Base-by-base conservation (phyloP, 2,888 invertebrate genomes). In the Rhaphigaster nebulosa region DNA sequence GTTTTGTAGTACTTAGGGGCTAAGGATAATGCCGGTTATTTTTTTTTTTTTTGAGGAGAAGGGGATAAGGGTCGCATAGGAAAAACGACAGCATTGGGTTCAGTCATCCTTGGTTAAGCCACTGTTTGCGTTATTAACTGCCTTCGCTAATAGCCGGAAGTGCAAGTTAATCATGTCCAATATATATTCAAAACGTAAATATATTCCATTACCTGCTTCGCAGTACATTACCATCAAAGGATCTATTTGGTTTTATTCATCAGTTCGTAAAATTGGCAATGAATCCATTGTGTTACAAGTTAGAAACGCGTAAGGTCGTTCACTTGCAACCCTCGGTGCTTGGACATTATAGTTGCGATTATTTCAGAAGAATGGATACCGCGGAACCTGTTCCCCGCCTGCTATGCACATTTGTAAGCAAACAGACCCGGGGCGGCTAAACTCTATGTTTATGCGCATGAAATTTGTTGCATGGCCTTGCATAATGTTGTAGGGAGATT, bases 381-480 rank as follows among this genome's bases (percentile, higher is more conserved):
- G 70, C 34, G 70, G 70, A 76, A 76, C 70, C 70, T 76, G 70
- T 23, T 76, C 38, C 70, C 38, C 34, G 70, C 70, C 38, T 76
- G 34, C 70, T 38, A 76, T 76, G 70, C 70, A 38, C 70, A 38
- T 76, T 76, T 76, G 70, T 76, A 76, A 34, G 70, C 70, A 18
- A 34, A 38, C 70, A 20, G 23, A 23, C 20, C 34, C 20, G 12
- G 70, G 34, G 6, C 70, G 34, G 34, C 38, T 29, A 38, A 38
- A 23, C 34, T 34, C 18, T 76, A 34, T 76, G 70, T 38, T 76
- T 76, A 76, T 76, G 18, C 70, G 70, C 70, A 76, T 76, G 70
- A 76, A 76, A 76, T 76, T 34, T 76, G 70, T 76, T 76, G 70
- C 70, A 76, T 76, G 70, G 34, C 20, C 70, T 76, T 76, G 70